Evolutionary conservation across 2,797 vertebrate species (phyloP), one percentile per base, ranked within the genome.

Genomic region (Pipistrellus nathusii): DNA sequence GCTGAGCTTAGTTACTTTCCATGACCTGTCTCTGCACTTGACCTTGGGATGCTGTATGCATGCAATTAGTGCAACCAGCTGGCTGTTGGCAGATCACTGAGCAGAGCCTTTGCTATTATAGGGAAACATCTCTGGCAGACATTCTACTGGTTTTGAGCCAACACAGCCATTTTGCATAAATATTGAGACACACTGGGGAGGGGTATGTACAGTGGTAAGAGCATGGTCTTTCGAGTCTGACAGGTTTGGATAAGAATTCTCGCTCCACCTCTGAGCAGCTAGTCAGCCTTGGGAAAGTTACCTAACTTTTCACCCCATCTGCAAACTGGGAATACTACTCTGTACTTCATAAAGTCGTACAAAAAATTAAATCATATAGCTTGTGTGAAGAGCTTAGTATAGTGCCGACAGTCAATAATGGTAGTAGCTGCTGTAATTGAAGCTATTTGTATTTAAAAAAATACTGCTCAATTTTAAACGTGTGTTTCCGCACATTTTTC

Each of bases 381-480:
- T 20, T 20, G 35, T 64, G 23, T 68, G 32, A 83, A 91, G 38
- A 62, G 30, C 11, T 59, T 53, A 68, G 10, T 12, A 66, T 1
- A 27, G 46, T 46, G 27, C 15, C 23, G 85, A 75, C 14, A 57
- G 41, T 23, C 75, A 88, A 55, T 48, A 84, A 75, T 27, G 48
- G 48, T 20, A 94, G 73, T 62, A 76, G 23, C 38, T 69, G 46
- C 27, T 59, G 1, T 72, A 77, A 64, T 10, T 18, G 5, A 12
- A 51, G 48, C 25, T 76, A 14, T 51, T 95, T 57, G 1, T 30
- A 77, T 77, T 85, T 55, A 21, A 57, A 95, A 95, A 95, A 84
- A 51, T 32, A 25, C 12, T 71, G 20, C n/a, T 91, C 13, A 80
- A 88, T 82, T 96, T 93, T 88, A 83, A 86, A 62, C 21, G 3